Evolutionary conservation across 2,797 vertebrate species (phyloP).

Genomic region (Sebastes trivittatus): DNA sequence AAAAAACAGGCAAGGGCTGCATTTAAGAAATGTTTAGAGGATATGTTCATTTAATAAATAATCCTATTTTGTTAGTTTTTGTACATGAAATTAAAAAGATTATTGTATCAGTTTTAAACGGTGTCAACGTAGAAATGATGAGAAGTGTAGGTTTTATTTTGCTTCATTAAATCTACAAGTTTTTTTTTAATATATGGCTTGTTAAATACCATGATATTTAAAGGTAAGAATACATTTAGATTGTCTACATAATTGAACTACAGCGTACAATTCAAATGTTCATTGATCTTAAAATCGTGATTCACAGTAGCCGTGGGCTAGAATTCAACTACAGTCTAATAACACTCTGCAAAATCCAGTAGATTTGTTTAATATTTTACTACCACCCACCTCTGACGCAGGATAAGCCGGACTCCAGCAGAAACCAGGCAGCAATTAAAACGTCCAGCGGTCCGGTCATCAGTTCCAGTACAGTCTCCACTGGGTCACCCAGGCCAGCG

Average conservation of each 20-base stretch:
- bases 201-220: not conserved
- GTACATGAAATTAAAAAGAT: not conserved
- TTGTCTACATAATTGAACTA: not conserved
- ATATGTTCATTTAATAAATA: not conserved
- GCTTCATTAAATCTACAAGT: not conserved
- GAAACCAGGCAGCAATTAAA: not conserved
- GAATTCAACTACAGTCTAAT: not conserved
- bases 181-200: not conserved
- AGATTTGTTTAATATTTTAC: not conserved
- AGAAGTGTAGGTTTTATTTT: not conserved
- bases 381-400: constrained; percentile 24
- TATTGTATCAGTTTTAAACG: not conserved
- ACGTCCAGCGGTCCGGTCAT: constrained; percentile 14
- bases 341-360: not conserved
- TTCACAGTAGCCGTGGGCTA: not conserved
- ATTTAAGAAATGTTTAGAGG: not conserved
- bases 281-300: not conserved
- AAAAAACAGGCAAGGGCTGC: not conserved
- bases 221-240: not conserved
- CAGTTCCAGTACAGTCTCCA: constrained; percentile 18
- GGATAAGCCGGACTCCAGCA: not conserved
- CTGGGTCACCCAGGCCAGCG: constrained; percentile 15
- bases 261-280: not conserved
- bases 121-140: not conserved
- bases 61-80: not conserved